phyloP scores from a whole-genome alignment of 2,113 vertebrate genomes.

The Patagioenas fasciata region DNA sequence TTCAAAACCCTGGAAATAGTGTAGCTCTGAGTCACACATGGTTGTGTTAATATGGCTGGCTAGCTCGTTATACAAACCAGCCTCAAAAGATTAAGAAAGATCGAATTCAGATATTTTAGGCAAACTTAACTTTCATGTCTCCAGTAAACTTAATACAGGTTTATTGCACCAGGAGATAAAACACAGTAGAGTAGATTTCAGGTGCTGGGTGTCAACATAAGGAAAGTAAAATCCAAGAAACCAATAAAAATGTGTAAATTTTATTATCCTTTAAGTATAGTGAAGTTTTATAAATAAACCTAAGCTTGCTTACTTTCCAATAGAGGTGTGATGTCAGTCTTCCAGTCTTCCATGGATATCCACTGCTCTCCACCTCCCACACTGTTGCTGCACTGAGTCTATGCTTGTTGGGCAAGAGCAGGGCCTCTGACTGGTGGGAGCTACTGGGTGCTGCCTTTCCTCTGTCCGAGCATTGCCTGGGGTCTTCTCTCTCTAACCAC shows the following conservation, averaged over 20 bases:
- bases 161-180: not conserved
- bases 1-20: not conserved
- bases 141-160: not conserved
- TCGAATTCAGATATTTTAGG: not conserved
- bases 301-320: not conserved
- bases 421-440: not conserved
- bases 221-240: not conserved
- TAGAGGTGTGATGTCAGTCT: not conserved
- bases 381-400: rapidly evolving
- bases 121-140: not conserved
- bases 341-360: not conserved
- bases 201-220: not conserved
- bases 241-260: not conserved
- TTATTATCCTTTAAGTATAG: not conserved
- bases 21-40: not conserved
- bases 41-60: not conserved
- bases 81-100: not conserved
- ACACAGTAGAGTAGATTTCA: not conserved
- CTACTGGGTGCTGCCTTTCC: not conserved
- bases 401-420: not conserved
- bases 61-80: not conserved
- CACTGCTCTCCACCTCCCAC: rapidly evolving
- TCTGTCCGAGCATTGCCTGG: rapidly evolving
- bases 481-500: not conserved
- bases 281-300: not conserved